phyloP scores from a whole-genome alignment of 2,888 invertebrate species.

The Agrotis clavis region DNA sequence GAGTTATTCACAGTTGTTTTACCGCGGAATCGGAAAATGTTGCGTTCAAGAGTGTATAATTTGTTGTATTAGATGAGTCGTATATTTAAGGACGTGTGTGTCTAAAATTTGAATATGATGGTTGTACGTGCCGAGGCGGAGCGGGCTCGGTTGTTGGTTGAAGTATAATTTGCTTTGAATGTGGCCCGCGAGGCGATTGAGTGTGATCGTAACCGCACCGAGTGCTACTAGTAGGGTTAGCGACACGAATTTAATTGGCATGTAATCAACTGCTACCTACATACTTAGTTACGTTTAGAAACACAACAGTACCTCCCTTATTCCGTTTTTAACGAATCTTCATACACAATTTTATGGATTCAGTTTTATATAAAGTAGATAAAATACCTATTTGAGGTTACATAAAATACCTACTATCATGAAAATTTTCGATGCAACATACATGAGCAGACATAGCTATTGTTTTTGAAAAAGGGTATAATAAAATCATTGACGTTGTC shows the following conservation, averaged over 20 bases:
- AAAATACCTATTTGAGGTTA: not conserved
- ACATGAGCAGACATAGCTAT: too few relatives aligned
- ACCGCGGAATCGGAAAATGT: conserved; percentile 15
- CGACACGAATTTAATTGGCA: conserved; percentile 30
- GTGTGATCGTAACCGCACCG: conserved; percentile 42
- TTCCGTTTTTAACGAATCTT: not conserved
- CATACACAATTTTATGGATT: not conserved
- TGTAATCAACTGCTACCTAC: conserved; percentile 13
- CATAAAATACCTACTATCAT: not conserved
- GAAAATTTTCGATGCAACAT: not conserved
- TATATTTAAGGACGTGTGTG: conserved; percentile 47
- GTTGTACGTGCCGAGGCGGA: conserved; percentile 51
- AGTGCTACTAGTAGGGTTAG: conserved; percentile 17
- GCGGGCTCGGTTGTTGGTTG: conserved; percentile 50
- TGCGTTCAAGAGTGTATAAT: conserved; percentile 16
- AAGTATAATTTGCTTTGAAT: conserved; percentile 76
- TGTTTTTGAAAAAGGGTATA: too few relatives aligned
- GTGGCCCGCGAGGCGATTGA: conserved; percentile 58
- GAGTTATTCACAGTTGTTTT: conserved; percentile 50
- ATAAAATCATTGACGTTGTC: too few relatives aligned
- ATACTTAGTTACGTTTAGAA: not conserved
- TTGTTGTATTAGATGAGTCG: conserved; percentile 28
- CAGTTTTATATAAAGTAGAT: not conserved
- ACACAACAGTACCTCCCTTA: not conserved
- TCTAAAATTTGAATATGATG: conserved; percentile 52